Conservation (phyloP, 2,888 invertebrate species). For the Rotaria magnacalcarata region DNA sequence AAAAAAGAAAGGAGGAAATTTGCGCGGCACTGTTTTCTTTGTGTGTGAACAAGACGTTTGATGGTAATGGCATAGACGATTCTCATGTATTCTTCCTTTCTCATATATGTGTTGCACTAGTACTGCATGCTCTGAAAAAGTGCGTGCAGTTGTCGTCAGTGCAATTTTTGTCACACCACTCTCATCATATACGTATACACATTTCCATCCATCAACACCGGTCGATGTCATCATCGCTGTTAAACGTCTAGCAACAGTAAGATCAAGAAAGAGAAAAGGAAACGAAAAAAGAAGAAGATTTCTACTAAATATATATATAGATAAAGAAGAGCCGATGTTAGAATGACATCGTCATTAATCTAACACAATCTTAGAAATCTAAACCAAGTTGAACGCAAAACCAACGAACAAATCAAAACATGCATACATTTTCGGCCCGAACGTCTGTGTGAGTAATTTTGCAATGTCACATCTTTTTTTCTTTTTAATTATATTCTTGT, state of each 20-base stretch:
- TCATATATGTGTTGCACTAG: background rate
- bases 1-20: background rate
- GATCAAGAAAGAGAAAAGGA: background rate
- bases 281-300: background rate
- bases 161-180: background rate
- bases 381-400: background rate
- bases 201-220: background rate
- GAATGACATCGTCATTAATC: background rate
- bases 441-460: slow-evolving; percentile 12
- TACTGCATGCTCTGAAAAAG: background rate
- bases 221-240: background rate
- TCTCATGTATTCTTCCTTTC: slow-evolving; percentile 3
- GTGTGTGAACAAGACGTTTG: background rate
- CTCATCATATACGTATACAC: background rate
- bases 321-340: background rate
- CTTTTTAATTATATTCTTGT: background rate
- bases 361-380: background rate
- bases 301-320: background rate
- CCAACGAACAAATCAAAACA: background rate
- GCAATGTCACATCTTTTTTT: background rate
- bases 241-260: background rate
- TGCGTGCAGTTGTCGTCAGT: background rate
- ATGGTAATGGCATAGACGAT: background rate
- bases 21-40: background rate
- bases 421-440: background rate